A percentile compares a stretch with the other conserved stretches of the same genome.
phyloP scores from a whole-genome alignment of 2,797 vertebrate genomes.

The Babyrousa celebensis region DNA sequence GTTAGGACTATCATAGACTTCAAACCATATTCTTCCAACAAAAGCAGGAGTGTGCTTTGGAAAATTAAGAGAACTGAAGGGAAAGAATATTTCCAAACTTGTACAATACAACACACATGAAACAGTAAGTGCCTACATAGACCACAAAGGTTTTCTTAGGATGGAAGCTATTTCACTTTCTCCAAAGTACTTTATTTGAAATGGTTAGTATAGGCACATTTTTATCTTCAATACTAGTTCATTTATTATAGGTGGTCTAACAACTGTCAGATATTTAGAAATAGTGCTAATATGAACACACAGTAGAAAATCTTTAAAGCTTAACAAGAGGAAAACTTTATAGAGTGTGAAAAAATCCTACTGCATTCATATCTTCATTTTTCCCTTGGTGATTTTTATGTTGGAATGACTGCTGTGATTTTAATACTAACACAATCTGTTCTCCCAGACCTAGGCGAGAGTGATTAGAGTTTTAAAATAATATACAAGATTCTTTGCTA shows the following conservation, averaged over 20 bases:
- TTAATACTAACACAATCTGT: constrained; percentile 81
- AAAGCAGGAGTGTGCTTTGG: not conserved
- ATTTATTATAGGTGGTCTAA: constrained; percentile 64
- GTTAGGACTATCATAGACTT: not conserved
- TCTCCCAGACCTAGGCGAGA: constrained; percentile 38
- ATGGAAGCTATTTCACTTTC: constrained; percentile 54
- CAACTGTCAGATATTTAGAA: constrained; percentile 76
- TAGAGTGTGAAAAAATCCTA: constrained; percentile 83
- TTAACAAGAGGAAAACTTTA: constrained; percentile 87
- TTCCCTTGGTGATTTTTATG: constrained; percentile 84
- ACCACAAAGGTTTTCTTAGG: constrained; percentile 51
- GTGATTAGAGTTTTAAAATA: constrained; percentile 78
- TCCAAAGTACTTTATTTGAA: constrained; percentile 66
- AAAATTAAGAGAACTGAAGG: not conserved
- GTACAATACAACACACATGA: constrained; percentile 9
- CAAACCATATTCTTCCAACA: not conserved
- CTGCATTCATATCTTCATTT: constrained; percentile 82
- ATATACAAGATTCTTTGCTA: constrained; percentile 73
- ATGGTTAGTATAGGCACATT: not conserved
- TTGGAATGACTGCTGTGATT: constrained; percentile 85
- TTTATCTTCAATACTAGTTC: constrained; percentile 51
- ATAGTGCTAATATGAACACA: constrained; percentile 82
- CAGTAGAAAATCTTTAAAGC: constrained; percentile 86
- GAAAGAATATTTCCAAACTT: constrained; percentile 36
- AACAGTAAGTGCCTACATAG: constrained; percentile 1